phyloP scores from a whole-genome alignment of 2,797 vertebrate species.

The Cryptoprocta ferox region DNA sequence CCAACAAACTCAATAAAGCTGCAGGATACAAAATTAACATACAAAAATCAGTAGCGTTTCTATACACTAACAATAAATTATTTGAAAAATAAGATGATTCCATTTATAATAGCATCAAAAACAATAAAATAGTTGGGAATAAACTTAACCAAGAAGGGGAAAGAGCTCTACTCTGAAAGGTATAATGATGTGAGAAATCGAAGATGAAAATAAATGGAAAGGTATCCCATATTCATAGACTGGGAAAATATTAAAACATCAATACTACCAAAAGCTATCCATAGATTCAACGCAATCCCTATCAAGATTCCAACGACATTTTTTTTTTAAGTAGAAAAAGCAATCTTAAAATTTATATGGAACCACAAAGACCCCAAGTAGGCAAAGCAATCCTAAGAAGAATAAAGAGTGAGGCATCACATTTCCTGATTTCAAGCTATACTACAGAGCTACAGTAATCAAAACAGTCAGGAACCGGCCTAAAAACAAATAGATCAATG shows the following conservation, averaged over 20 bases:
- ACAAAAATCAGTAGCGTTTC: neutral
- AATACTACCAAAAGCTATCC: neutral
- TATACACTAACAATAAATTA: neutral
- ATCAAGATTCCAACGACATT: neutral
- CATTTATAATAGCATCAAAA: neutral
- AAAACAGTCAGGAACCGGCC: neutral
- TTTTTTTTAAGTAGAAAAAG: neutral
- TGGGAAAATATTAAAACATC: neutral
- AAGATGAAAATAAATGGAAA: neutral
- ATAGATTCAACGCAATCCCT: neutral
- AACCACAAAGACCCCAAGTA: neutral
- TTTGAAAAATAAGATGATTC: neutral
- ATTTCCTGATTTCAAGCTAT: neutral
- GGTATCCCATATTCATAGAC: neutral
- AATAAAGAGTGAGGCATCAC: neutral
- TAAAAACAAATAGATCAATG: neutral
- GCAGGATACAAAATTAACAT: neutral
- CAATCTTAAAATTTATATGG: neutral
- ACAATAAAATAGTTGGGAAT: neutral
- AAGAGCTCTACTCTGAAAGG: neutral
- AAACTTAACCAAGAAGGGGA: neutral
- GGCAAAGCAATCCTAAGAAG: neutral
- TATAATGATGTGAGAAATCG: neutral
- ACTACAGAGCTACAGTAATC: neutral
- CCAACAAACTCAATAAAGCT: neutral